phyloP scores from a whole-genome alignment of 2,888 invertebrate species.

The Campopleginae sp. region DNA sequence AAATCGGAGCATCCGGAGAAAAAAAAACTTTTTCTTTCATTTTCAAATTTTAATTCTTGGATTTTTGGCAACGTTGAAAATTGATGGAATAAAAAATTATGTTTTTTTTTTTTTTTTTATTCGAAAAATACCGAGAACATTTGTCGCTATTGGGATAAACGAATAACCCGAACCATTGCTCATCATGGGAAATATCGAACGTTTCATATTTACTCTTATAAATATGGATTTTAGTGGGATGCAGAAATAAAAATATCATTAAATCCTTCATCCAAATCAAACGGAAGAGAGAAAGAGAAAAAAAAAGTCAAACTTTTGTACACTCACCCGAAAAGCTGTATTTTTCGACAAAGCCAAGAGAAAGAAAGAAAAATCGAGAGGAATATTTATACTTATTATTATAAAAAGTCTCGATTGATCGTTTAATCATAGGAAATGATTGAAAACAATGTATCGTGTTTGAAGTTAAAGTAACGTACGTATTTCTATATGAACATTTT shows the following conservation, averaged over 20 bases:
- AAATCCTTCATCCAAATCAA: conserved; percentile 62
- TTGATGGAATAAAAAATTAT: background rate
- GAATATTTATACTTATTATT: conserved; percentile 46
- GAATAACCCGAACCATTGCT: background rate
- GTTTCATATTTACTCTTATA: background rate
- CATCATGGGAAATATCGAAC: background rate
- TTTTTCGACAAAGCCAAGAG: conserved; percentile 54
- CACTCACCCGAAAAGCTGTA: conserved; percentile 57
- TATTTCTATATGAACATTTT: conserved; percentile 58
- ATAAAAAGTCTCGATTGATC: conserved; percentile 37
- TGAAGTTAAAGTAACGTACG: conserved; percentile 20
- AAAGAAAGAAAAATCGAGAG: conserved; percentile 15
- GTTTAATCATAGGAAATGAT: conserved; percentile 29
- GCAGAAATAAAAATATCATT: conserved; percentile 53
- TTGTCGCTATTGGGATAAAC: too few relatives aligned
- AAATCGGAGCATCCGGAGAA: too few relatives aligned
- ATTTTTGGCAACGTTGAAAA: background rate
- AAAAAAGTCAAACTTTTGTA: conserved; percentile 59
- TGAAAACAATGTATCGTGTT: conserved; percentile 26
- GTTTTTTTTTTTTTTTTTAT: background rate
- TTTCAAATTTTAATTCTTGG: too few relatives aligned
- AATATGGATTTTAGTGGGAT: background rate
- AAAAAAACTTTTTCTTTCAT: too few relatives aligned
- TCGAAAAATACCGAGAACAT: too few relatives aligned
- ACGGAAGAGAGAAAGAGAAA: conserved; percentile 37